Evolutionary conservation across 2,797 vertebrate genomes (phyloP).

Genomic region (Chloroceryle inda): DNA sequence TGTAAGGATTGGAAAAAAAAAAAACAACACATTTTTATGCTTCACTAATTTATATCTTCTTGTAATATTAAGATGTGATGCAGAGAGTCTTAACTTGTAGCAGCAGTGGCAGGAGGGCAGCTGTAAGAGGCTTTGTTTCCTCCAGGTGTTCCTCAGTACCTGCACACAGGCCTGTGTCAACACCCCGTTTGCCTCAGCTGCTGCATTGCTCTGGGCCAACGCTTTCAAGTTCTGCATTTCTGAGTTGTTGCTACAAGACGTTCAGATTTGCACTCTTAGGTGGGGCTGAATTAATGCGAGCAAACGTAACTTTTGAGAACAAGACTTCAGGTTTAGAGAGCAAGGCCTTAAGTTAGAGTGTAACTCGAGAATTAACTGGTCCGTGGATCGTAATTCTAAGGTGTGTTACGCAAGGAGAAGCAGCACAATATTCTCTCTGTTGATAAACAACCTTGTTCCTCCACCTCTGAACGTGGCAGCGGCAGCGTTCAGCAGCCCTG

Average conservation of each 20-base stretch:
- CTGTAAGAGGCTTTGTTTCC: background rate
- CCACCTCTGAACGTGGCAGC: background rate
- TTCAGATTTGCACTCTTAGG: background rate
- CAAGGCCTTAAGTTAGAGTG: background rate
- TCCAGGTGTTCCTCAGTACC: background rate
- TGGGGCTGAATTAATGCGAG: background rate
- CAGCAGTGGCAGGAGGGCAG: background rate
- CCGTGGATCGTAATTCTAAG: background rate
- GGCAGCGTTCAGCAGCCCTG: background rate
- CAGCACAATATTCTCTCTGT: background rate
- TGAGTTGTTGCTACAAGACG: background rate
- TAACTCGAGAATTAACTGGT: background rate
- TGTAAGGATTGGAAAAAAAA: background rate
- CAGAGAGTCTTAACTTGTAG: background rate
- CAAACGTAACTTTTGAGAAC: background rate
- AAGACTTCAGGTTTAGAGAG: background rate
- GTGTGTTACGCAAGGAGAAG: background rate
- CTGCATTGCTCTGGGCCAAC: background rate
- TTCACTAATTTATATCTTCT: slow-evolving; percentile 46
- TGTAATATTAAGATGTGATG: background rate
- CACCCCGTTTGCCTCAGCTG: background rate
- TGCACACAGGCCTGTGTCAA: background rate
- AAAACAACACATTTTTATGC: background rate
- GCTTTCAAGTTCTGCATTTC: background rate
- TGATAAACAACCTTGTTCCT: background rate